Conservation (phyloP, 2,113 vertebrate genomes). For the Callorhinus ursinus region DNA sequence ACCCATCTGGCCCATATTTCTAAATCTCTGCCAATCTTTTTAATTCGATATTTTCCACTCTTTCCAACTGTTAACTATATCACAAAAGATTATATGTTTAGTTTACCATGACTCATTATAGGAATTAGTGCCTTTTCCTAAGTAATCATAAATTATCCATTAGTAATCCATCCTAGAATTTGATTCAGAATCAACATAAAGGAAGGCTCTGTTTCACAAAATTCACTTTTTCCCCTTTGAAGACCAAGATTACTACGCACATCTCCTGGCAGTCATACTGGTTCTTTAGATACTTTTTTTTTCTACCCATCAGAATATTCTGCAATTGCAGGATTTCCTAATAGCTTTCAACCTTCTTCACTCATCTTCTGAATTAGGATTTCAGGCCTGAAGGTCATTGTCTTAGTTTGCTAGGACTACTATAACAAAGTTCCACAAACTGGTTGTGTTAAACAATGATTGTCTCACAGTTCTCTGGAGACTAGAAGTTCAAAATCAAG, state of each 20-base stretch:
- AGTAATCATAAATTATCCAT: constrained; percentile 20
- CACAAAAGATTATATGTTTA: constrained; percentile 26
- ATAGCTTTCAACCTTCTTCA: constrained; percentile 30
- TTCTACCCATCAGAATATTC: neutral
- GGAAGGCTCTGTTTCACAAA: constrained; percentile 1
- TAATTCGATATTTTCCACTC: neutral
- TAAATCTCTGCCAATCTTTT: constrained; percentile 32
- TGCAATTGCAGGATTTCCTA: neutral
- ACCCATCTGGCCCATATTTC: neutral
- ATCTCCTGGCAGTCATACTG: neutral
- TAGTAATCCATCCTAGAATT: constrained; percentile 40
- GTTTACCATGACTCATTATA: constrained; percentile 45
- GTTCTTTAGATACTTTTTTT: neutral
- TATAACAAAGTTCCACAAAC: constrained; percentile 1
- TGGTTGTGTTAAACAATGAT: neutral
- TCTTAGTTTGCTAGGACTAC: neutral
- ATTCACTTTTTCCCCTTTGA: constrained; percentile 18
- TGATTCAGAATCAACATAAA: constrained; percentile 33
- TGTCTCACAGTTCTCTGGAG: neutral
- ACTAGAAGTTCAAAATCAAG: neutral
- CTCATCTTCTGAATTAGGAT: constrained; percentile 6
- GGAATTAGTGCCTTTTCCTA: constrained; percentile 18
- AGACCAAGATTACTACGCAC: neutral
- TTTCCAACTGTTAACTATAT: neutral
- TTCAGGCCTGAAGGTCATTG: neutral